These are phyloP conservation scores for Garra rufa DNA, from an alignment of 2,113 vertebrate species.

Conservation along the genomic window DNA sequence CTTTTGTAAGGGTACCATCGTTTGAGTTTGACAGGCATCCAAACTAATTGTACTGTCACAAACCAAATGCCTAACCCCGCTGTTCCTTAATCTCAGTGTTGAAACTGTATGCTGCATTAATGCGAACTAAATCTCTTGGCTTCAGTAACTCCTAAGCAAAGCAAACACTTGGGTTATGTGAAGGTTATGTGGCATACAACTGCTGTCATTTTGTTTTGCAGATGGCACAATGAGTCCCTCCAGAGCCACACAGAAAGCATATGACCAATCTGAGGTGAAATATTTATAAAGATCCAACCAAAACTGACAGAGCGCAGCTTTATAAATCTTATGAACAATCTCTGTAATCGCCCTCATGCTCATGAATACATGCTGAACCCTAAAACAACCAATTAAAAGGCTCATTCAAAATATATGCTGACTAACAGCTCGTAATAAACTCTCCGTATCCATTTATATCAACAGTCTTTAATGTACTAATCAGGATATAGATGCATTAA, in stretches of 20 bases:
- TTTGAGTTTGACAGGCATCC: constrained; percentile 12
- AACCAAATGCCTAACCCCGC: neutral
- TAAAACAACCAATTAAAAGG: constrained; percentile 31
- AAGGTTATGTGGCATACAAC: constrained; percentile 24
- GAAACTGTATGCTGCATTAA: neutral
- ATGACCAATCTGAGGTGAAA: neutral
- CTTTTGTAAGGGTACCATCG: constrained; percentile 8
- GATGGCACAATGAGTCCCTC: constrained; percentile 29
- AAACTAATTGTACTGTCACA: constrained; percentile 4
- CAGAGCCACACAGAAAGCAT: neutral
- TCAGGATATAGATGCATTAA: constrained; percentile 58
- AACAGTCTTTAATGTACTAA: constrained; percentile 61
- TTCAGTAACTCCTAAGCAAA: constrained; percentile 1
- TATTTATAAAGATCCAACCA: neutral
- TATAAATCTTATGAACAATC: constrained; percentile 26
- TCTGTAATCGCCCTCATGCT: constrained; percentile 5
- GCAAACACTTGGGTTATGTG: constrained; percentile 2
- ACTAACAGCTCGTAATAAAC: constrained; percentile 30
- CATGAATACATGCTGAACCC: constrained; percentile 15
- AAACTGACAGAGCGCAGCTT: neutral
- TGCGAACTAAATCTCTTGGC: constrained; percentile 28
- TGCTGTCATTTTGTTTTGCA: constrained; percentile 29
- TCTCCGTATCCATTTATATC: constrained; percentile 48
- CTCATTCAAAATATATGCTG: constrained; percentile 35
- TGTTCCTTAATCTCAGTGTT: constrained; percentile 12